A percentile compares a stretch with the other conserved stretches of the same genome.
Evolutionary conservation across 2,113 vertebrate species (phyloP).

Genomic region (Petrocephalus microphthalmus): DNA sequence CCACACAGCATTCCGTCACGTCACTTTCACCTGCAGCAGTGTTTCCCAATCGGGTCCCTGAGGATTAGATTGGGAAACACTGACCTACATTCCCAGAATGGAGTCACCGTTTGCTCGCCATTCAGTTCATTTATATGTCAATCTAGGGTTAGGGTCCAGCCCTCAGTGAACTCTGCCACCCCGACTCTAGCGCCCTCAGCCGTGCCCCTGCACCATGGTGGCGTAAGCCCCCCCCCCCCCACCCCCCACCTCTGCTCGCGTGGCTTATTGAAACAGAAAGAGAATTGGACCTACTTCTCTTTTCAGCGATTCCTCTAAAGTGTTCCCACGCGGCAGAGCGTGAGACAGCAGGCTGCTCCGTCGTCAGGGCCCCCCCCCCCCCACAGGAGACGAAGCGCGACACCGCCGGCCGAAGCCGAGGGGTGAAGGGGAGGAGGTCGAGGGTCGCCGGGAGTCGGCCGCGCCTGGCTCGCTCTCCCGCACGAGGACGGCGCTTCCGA

Average conservation of each 20-base stretch:
- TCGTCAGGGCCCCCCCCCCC: neutral
- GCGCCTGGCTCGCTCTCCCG: neutral
- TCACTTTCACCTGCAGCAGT: neutral
- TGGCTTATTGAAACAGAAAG: slow-evolving; percentile 29
- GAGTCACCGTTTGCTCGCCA: neutral
- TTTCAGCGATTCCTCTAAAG: neutral
- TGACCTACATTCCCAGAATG: neutral
- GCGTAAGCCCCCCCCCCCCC: too few relatives aligned
- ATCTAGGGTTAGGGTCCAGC: neutral
- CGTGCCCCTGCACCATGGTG: neutral
- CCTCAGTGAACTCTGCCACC: neutral
- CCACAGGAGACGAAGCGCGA: slow-evolving; percentile 27
- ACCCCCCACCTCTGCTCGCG: neutral
- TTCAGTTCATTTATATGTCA: neutral
- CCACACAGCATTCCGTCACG: neutral
- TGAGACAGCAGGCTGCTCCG: neutral
- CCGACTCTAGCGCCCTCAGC: neutral
- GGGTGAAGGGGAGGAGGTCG: slow-evolving; percentile 25
- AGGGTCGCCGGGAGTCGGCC: slow-evolving; percentile 30
- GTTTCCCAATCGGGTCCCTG: too few relatives aligned
- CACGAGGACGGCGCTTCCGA: neutral
- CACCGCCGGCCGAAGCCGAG: slow-evolving; percentile 21
- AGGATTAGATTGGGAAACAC: too few relatives aligned
- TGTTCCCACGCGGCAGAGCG: neutral
- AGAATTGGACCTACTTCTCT: slow-evolving; percentile 4